Base-by-base conservation (phyloP, 2,797 vertebrate species). In the Gymnoscopelus braueri region DNA sequence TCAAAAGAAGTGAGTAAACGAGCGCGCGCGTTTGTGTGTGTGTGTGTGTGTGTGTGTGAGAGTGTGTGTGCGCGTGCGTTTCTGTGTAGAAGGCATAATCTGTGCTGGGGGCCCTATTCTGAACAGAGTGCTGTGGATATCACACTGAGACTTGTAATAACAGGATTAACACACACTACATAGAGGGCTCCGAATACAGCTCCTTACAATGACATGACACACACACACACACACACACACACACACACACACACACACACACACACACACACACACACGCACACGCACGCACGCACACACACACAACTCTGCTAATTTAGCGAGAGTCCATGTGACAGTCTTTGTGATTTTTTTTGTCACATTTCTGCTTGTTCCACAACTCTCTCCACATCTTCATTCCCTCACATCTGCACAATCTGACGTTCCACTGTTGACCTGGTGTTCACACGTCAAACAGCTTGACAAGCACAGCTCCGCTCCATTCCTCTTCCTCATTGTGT, bases 61-160 rank as follows among this genome's bases (percentile, higher is more conserved):
- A 63, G 57, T 61, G 14, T 69, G 65, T 69, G 65, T 61, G 52
- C 60, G 51, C 64, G n/a, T 57, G 61, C 62, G 57, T 51, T 29
- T 71, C 63, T 57, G 57, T 78, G 69, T 75, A 75, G 56, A 70
- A 57, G 79, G 74, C 61, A 74, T 88, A 89, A 91, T 88, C 85
- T 86, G 67, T n/a, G 84, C 90, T 85, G 60, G 75, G 89, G 89
- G 90, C 86, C 83, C 69, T 86, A 75, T 79, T 73, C 84, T 85
- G 82, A 82, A 82, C 75, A 73, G 79, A 74, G 72, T 74, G 76
- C 78, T 87, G 80, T 86, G 85, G 86, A 87, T 82, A 85, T 88
- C 81, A 83, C 77, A 79, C 65, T 85, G 83, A 89, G 79, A 83
- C 8, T 63, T 90, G 88, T 86, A 87, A 88, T 89, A 91, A 90